Base-by-base conservation (phyloP, 1,140 invertebrate genomes). In the Delia radicum region DNA sequence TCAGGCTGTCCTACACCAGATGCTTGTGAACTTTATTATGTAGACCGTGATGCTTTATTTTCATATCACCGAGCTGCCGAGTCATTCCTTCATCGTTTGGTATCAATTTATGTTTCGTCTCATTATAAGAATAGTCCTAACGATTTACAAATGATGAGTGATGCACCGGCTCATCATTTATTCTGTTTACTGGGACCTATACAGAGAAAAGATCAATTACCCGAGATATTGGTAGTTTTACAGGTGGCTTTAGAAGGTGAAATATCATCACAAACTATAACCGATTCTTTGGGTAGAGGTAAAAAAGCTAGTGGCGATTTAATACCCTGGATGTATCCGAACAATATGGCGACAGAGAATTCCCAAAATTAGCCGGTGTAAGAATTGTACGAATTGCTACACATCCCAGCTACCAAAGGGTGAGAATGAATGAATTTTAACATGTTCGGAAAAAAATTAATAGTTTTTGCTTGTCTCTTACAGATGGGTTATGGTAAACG, bases 41-140 rank as follows among this genome's bases (percentile, higher is more conserved):
- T 97, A 48, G 95, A 96, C 83, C 88, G 98, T 76, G 98, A 99
- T 84, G 97, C 97, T 0, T 87, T 99, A 13, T 99, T 99, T 87
- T 98, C 96, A 74, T 99, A 97, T 85, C 96, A 99, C 81, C 95
- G 95, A 86, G 95, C 96, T 0, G 97, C 98, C 0, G 98, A 99
- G 88, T 88, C 91, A 2, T 99, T 99, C 87, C 88, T 99, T 5
- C 96, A 99, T 82, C 89, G 94, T 79, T 81, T 99, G 0, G 95
- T 99, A 76, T 91, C 95, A 33, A 91, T 99, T 5, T 98, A 97
- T 86, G 98, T 99, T 0, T 92, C 98, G 0, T 99, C 98, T 13
- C 98, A 99, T 89, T 99, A 99, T 85, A 99, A 98, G 91, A 99
- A 99, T 87, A 96, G 94, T 74, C 98, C 98, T 1, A 99, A 99